Base-by-base conservation (phyloP, 1,140 invertebrate genomes). In the Phenacoccus solenopsis region DNA sequence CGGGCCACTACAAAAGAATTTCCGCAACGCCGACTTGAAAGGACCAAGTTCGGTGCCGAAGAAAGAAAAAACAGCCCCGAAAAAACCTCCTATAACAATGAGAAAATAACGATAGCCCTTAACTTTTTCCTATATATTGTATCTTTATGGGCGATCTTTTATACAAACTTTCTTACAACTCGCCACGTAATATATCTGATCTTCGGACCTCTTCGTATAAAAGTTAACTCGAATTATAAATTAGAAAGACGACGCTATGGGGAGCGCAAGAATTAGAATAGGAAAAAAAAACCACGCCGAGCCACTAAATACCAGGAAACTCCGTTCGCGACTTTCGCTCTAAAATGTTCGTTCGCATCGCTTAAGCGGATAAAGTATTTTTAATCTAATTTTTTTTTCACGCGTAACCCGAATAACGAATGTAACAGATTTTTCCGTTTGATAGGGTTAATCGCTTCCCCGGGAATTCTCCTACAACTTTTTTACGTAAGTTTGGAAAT, bases 1-100 rank as follows among this genome's bases (percentile, higher is more conserved):
- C n/a, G 32, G n/a, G 9, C 32, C 5, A 20, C 59, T 56, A 69
- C 35, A 69, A 56, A 57, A 69, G 69, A 69, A 56, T 56, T 69
- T 69, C 35, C 69, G 56, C 24, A 38, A 69, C 3, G 38, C 5
- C 38, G 38, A 49, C 12, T 4, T 27, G 21, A 27, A 27, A 32
- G 56, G 68, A 69, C 25, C 21, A 30, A 38, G 70, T 3, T 68
- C 28, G 67, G 68, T 27, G 68, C 68, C 5, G 67, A 38, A 67
- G 1, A 38, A 69, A 72, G 64, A 72, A 67, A 72, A 38, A 59
- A 28, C 21, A 71, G 32, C 30, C 28, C 24, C 30, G 32, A 59
- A 38, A 38, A 38, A 38, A 38, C 9, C 56, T 64, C 20, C 2
- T 10, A 64, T 13, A 9, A 64, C 22, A 25, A 64, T 10, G 59